Conservation (phyloP, 2,888 invertebrate genomes). For the Eristalis intricaria region DNA sequence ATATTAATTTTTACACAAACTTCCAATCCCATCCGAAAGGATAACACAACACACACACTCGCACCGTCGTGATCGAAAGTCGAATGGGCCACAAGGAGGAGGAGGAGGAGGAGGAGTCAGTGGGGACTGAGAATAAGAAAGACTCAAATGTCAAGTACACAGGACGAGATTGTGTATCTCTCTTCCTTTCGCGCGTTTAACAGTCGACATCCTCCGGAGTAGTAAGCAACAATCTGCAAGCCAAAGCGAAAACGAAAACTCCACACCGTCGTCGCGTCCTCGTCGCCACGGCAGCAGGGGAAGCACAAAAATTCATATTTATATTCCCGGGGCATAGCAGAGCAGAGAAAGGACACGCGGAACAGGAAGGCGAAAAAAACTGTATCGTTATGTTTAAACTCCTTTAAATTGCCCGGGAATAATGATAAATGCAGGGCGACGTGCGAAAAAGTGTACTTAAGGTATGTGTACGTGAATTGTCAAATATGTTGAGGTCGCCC, state of each 20-base stretch:
- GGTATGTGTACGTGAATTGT: conserved; percentile 59
- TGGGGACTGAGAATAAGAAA: neutral
- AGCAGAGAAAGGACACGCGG: neutral
- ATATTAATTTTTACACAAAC: conserved; percentile 70
- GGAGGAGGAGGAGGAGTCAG: neutral
- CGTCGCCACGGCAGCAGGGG: neutral
- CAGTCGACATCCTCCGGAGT: conserved; percentile 18
- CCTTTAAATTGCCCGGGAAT: conserved; percentile 65
- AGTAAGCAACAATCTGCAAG: conserved; percentile 25
- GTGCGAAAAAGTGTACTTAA: conserved; percentile 63
- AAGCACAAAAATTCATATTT: conserved; percentile 50
- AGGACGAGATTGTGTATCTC: conserved; percentile 41
- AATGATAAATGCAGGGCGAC: conserved; percentile 71
- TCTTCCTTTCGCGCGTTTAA: conserved; percentile 22
- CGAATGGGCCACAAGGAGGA: neutral
- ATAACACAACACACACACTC: conserved; percentile 38
- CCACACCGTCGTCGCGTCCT: neutral
- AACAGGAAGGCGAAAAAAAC: neutral
- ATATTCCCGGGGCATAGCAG: conserved; percentile 45
- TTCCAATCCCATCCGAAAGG: conserved; percentile 54
- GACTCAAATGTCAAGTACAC: conserved; percentile 47
- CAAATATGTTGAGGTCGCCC: conserved; percentile 43
- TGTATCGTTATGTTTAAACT: conserved; percentile 63
- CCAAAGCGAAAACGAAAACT: conserved; percentile 25
- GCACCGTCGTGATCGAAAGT: neutral